Conservation (phyloP, 2,113 vertebrate genomes). For the Melospiza melodia region DNA sequence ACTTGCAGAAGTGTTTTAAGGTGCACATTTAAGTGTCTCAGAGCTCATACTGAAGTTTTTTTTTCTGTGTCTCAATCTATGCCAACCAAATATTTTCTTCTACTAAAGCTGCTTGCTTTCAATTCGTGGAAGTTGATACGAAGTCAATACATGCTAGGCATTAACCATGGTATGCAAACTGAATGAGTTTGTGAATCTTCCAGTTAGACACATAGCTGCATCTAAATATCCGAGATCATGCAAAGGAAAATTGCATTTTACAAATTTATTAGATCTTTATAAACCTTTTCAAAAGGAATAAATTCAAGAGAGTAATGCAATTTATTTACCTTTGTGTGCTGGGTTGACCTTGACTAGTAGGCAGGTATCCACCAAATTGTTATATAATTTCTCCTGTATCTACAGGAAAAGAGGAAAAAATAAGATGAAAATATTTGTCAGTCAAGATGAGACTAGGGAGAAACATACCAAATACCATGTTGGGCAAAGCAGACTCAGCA, state of each 20-base stretch:
- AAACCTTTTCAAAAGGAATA: background rate
- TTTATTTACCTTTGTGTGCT: background rate
- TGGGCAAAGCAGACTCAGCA: fast-evolving
- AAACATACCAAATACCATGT: background rate
- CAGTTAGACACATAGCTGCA: background rate
- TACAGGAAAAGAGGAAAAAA: background rate
- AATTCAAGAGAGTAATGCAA: background rate
- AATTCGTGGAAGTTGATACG: background rate
- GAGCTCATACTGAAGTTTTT: background rate
- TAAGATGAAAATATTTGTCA: background rate
- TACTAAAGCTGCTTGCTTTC: background rate
- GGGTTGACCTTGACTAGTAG: background rate
- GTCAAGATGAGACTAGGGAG: background rate
- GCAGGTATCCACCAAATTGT: fast-evolving
- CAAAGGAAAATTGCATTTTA: background rate
- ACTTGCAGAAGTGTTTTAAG: background rate
- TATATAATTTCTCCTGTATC: background rate
- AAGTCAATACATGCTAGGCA: background rate
- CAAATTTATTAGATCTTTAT: background rate
- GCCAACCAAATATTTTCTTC: background rate
- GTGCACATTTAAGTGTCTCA: background rate
- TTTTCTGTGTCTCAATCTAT: background rate
- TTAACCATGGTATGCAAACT: background rate
- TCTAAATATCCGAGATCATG: background rate
- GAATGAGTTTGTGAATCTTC: background rate